Base-by-base conservation (phyloP, 1,140 invertebrate species). In the Habropoda laboriosa region DNA sequence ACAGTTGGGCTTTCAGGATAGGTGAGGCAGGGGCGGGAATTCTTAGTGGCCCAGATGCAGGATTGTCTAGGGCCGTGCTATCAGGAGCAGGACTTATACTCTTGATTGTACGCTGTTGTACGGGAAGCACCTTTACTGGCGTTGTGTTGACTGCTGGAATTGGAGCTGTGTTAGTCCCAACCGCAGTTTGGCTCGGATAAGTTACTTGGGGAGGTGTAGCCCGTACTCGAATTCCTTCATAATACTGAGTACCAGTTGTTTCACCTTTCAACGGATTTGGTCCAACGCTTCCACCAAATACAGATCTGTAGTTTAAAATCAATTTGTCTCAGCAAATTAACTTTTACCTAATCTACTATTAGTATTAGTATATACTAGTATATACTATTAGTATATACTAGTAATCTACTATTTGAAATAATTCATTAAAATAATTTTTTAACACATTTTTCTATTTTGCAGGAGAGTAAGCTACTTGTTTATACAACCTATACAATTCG, bases 1-100 rank as follows among this genome's bases (percentile, higher is more conserved):
- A 96, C 73, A 96, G 93, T 90, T 96, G 96, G 86, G 96, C 96
- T 93, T 96, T 96, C 27, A 96, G 94, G 90, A 96, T 97, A n/a
- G 95, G 95, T 75, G 95, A 96, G 35, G 94, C 93, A 60, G 94
- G 94, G 73, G 94, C 86, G 61, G 89, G 84, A 70, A 73, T 88
- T 83, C 86, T 89, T 73, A 87, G 86, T 79, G 83, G 79, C 85
- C 89, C 87, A 80, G 87, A 82, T 86, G 88, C 81, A 80, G 90
- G 77, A 89, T 86, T 90, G 57, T 92, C 91, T 80, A 82, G 63
- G 81, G 86, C 84, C 78, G 89, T 88, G 88, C 86, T 91, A 89
- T 91, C 88, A 76, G 90, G 86, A 83, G 85, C 78, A 81, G 90
- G 87, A 87, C 82, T 89, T 86, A 89, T 90, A 86, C 88, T 89